These are phyloP conservation scores for Agelaius phoeniceus DNA, from an alignment of 2,113 vertebrate genomes.

Conservation along the genomic window DNA sequence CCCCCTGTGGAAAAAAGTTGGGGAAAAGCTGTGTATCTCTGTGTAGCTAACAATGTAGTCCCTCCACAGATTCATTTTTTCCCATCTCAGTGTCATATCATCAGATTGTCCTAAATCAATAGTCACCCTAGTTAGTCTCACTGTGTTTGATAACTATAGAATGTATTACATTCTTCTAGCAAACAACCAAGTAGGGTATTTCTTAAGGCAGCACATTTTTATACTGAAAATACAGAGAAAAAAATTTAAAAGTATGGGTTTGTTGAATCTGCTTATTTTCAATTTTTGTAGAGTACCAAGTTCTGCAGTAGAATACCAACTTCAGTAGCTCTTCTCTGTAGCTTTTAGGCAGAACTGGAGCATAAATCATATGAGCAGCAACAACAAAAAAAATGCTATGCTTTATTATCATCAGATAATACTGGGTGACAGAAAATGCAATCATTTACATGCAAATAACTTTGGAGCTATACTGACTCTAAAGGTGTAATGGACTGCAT, in stretches of 20 bases:
- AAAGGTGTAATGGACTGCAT: neutral
- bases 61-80: neutral
- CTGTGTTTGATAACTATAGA: neutral
- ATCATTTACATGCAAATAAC: neutral
- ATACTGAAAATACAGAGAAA: neutral
- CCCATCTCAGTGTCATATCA: neutral
- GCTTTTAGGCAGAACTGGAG: neutral
- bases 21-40: neutral
- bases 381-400: neutral
- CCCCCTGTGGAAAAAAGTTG: neutral
- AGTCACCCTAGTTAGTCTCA: neutral
- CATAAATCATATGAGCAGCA: neutral
- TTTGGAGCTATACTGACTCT: neutral
- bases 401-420: neutral
- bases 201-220: neutral
- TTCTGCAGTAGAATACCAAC: neutral
- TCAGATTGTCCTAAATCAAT: neutral
- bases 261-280: neutral
- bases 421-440: neutral
- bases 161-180: neutral
- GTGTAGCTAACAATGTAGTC: neutral
- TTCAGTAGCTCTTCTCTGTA: neutral
- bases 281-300: neutral
- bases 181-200: neutral
- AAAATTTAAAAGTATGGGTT: neutral